A percentile compares a stretch with the other conserved stretches of the same genome.
Evolutionary conservation across 2,888 invertebrate genomes (phyloP).

Genomic region (Pseudolycoriella hygida): DNA sequence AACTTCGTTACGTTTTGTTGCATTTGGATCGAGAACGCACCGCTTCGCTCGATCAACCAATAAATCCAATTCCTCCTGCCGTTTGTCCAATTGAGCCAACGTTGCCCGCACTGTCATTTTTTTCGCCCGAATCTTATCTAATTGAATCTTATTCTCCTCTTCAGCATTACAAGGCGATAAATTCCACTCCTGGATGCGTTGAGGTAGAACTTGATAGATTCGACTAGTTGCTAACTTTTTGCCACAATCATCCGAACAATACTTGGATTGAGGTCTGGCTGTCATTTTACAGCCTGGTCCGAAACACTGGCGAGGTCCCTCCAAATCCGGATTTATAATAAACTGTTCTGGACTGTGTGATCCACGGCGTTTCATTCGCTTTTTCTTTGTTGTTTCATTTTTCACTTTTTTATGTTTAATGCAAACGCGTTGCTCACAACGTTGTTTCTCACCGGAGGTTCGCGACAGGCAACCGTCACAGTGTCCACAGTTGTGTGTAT

Average conservation of each 20-base stretch:
- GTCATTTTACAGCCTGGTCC: slow-evolving; percentile 74
- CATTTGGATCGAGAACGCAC: slow-evolving; percentile 43
- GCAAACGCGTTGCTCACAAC: slow-evolving; percentile 34
- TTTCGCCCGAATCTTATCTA: slow-evolving; percentile 60
- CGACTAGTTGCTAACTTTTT: slow-evolving; percentile 69
- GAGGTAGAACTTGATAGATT: slow-evolving; percentile 73
- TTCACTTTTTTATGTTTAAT: slow-evolving; percentile 22
- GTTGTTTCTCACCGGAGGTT: slow-evolving; percentile 26
- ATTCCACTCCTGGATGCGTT: slow-evolving; percentile 87
- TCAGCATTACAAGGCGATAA: slow-evolving; percentile 73
- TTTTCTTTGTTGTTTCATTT: slow-evolving; percentile 14
- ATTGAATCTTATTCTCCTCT: slow-evolving; percentile 49
- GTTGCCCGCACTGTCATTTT: slow-evolving; percentile 61
- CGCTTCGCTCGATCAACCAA: slow-evolving; percentile 63
- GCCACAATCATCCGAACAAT: slow-evolving; percentile 86
- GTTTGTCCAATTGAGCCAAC: slow-evolving; percentile 60
- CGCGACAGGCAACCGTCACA: slow-evolving; percentile 27
- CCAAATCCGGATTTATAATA: slow-evolving; percentile 32
- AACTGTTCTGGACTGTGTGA: slow-evolving; percentile 24
- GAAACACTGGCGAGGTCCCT: slow-evolving; percentile 65
- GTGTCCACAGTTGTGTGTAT: slow-evolving; percentile 23
- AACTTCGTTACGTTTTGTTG: slow-evolving; percentile 36
- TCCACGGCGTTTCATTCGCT: slow-evolving; percentile 11
- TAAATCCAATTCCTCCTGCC: slow-evolving; percentile 60
- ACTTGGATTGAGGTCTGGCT: slow-evolving; percentile 70